These are phyloP conservation scores for Diceros bicornis DNA, from an alignment of 2,797 vertebrate species.

Conservation along the genomic window DNA sequence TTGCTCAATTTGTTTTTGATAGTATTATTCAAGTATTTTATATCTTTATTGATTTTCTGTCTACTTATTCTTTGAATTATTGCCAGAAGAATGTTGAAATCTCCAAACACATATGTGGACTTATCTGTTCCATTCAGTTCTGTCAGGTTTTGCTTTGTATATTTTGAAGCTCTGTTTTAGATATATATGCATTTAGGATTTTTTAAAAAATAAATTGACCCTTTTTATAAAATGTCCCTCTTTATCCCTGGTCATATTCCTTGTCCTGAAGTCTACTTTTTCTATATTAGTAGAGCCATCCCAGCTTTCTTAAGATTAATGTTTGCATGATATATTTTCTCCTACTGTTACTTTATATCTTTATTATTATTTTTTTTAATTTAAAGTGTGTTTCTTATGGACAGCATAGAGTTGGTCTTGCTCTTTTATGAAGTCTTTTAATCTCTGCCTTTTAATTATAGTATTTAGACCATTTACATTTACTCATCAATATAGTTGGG, in stretches of 20 bases:
- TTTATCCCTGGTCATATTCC: not conserved
- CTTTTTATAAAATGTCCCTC: not conserved
- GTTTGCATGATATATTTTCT: not conserved
- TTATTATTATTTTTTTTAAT: not conserved
- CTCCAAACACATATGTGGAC: not conserved
- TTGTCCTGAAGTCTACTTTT: not conserved
- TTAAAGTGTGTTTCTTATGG: not conserved
- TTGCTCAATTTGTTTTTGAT: not conserved
- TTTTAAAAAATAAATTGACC: not conserved
- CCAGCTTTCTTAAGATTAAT: not conserved
- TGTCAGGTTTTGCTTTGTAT: not conserved
- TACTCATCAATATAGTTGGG: not conserved
- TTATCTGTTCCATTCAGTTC: not conserved
- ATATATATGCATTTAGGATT: not conserved
- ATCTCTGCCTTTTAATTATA: slow-evolving; percentile 8
- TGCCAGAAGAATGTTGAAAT: not conserved
- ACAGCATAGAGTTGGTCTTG: not conserved
- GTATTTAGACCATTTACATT: not conserved
- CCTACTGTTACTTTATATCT: not conserved
- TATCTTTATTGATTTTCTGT: not conserved
- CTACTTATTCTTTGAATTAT: not conserved
- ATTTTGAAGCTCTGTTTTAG: not conserved
- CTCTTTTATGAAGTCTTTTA: not conserved
- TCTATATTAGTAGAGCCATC: not conserved
- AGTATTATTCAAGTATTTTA: not conserved